Percentiles rank a stretch among this genome's conserved stretches.
phyloP scores from a whole-genome alignment of 2,888 invertebrate species.

The Macaria notata region DNA sequence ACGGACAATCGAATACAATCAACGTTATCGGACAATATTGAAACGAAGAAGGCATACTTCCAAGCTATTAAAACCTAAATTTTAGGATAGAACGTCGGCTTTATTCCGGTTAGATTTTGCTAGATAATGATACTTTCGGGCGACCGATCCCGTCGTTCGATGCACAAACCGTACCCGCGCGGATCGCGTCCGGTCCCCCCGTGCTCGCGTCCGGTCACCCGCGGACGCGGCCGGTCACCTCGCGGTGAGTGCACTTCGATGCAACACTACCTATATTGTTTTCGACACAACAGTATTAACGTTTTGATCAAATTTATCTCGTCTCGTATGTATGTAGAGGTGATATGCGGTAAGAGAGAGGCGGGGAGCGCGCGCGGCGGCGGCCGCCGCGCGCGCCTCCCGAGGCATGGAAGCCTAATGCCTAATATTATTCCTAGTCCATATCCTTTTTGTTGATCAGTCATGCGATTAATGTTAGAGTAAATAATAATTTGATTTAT shows the following conservation, averaged over 20 bases:
- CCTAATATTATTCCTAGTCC: slow-evolving; percentile 82
- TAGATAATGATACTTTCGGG: slow-evolving; percentile 74
- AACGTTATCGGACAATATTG: slow-evolving; percentile 80
- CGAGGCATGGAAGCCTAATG: slow-evolving; percentile 74
- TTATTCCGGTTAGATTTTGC: slow-evolving; percentile 81
- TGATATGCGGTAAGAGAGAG: slow-evolving; percentile 73
- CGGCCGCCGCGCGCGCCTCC: slow-evolving; percentile 39
- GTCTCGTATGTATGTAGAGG: slow-evolving; percentile 72
- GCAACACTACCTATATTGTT: slow-evolving; percentile 68
- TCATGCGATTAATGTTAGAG: slow-evolving; percentile 82
- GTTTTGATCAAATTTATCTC: slow-evolving; percentile 72
- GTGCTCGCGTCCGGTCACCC: slow-evolving; percentile 67
- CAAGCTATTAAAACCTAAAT: slow-evolving; percentile 75
- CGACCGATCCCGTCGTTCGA: slow-evolving; percentile 70
- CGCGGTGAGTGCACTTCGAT: slow-evolving; percentile 61
- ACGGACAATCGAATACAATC: slow-evolving; percentile 72
- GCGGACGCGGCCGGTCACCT: slow-evolving; percentile 28
- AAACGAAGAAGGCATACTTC: slow-evolving; percentile 78
- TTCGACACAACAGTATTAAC: slow-evolving; percentile 76
- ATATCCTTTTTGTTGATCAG: slow-evolving; percentile 83
- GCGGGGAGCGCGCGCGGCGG: slow-evolving; percentile 43
- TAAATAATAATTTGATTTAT: slow-evolving; percentile 82
- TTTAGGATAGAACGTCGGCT: slow-evolving; percentile 78
- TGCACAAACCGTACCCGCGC: slow-evolving; percentile 75
- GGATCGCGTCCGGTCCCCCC: slow-evolving; percentile 32